These are phyloP conservation scores for Caradrina kadenii DNA, from an alignment of 2,888 invertebrate genomes.

Conservation along the genomic window DNA sequence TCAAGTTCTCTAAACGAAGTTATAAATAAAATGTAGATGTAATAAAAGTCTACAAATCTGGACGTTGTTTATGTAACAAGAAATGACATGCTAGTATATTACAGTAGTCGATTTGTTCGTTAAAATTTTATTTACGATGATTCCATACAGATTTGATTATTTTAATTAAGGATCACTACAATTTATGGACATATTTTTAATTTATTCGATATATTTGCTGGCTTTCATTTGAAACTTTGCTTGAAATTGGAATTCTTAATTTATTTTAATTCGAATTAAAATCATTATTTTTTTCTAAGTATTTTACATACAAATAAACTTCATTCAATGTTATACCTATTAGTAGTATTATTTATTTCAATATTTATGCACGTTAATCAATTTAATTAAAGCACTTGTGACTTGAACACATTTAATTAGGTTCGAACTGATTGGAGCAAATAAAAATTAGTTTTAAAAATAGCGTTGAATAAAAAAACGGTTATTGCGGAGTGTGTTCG, in stretches of 20 bases:
- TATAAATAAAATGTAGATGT: conserved; percentile 48
- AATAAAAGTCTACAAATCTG: conserved; percentile 50
- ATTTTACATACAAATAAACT: background rate
- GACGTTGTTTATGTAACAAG: conserved; percentile 42
- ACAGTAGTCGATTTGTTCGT: conserved; percentile 44
- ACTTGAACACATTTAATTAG: conserved; percentile 21
- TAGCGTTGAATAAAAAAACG: conserved; percentile 24
- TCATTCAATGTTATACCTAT: conserved; percentile 1
- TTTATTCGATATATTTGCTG: conserved; percentile 24
- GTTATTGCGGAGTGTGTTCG: no score
- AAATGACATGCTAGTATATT: conserved; percentile 41
- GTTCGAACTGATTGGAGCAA: conserved; percentile 8
- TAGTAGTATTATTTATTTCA: conserved; percentile 9
- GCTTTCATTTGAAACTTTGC: background rate
- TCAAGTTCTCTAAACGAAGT: conserved; percentile 22
- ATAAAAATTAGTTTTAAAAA: conserved; percentile 40
- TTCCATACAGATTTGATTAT: conserved; percentile 46
- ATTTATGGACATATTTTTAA: conserved; percentile 34
- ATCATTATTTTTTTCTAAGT: background rate
- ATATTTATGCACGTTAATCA: conserved; percentile 27
- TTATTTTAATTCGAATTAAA: background rate
- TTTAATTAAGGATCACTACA: conserved; percentile 48
- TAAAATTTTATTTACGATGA: conserved; percentile 48
- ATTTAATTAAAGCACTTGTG: conserved; percentile 14
- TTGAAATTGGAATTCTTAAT: background rate